Evolutionary conservation across 2,113 vertebrate species (phyloP), one percentile per base, ranked within the genome.

Genomic region (Neolamprologus kungweensis): DNA sequence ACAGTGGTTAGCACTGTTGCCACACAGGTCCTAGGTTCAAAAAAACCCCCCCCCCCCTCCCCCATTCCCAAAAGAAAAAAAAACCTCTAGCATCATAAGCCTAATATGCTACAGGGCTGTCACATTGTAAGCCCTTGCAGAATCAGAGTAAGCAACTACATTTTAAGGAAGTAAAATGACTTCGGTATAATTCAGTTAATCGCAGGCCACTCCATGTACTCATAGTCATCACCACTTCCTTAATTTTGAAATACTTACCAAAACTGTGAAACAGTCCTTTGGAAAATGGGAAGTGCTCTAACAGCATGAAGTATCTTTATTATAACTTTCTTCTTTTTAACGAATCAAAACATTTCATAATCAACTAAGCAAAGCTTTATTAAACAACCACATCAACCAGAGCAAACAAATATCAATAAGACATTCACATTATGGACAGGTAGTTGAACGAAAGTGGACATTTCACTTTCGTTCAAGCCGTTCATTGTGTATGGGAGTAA

Each of bases 341-440:
- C 86, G 3, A 10, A 89, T 83, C 19, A 50, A 17, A 83, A 23
- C 47, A 50, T 33, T 47, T 60, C 7, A 57, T 78, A 80, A 83
- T 68, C 84, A 92, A 89, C 35, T 80, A 68, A 79, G 91, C 31
- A 84, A 80, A 73, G 8, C 26, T 96, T 95, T 94, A 95, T 92
- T 95, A 53, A 84, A 85, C 31, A 83, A 82, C 58, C 40, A 40
- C n/a, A 81, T 58, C 5, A 47, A 21, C 58, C 21, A 88, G 57
- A 58, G 26, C 21, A 57, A 81, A 60, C 33, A 79, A 13, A 9
- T 80, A 75, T 81, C 83, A 2, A 85, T 6, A n/a, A 87, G 45
- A 82, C 23, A 79, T 37, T 58, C 31, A 81, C 47, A 79, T 88
- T 86, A 81, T 4, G 33, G 17, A 65, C 4, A 21, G 14, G 55